A percentile compares a stretch with the other conserved stretches of the same genome.
Evolutionary conservation across 1,140 invertebrate genomes (phyloP).

Genomic region (Macrobrachium rosenbergii): DNA sequence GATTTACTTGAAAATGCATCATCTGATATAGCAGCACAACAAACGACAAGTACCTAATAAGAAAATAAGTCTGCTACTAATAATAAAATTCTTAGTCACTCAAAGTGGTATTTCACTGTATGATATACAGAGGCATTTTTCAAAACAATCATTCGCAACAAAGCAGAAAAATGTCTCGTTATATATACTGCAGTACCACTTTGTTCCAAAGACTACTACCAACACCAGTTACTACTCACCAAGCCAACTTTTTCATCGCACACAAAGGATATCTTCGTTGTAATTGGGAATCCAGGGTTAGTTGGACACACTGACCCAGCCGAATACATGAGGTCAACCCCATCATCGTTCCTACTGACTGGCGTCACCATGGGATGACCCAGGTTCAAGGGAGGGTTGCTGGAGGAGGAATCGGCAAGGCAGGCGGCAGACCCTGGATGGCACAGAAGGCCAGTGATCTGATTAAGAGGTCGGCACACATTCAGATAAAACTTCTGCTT

Average conservation of each 20-base stretch:
- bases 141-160: not conserved
- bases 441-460: constrained; percentile 55
- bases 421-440: constrained; percentile 56
- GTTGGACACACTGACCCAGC: constrained; percentile 44
- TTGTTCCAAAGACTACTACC: no score
- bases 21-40: no score
- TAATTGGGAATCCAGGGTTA: constrained; percentile 25
- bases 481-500: constrained; percentile 62
- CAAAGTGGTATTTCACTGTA: not conserved
- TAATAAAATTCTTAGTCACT: no score
- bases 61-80: no score
- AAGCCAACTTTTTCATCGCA: constrained; percentile 49
- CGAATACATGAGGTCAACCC: constrained; percentile 46
- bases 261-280: constrained; percentile 39
- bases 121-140: not conserved
- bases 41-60: no score
- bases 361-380: constrained; percentile 47
- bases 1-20: no score
- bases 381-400: constrained; percentile 13
- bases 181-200: no score
- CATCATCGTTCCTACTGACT: not conserved
- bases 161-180: not conserved
- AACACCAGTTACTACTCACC: constrained; percentile 8
- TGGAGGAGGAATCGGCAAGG: not conserved
- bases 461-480: constrained; percentile 64